These are phyloP conservation scores for Actinernus sp. DNA, from an alignment of 92 coral and sea anemone species.

Conservation along the genomic window DNA sequence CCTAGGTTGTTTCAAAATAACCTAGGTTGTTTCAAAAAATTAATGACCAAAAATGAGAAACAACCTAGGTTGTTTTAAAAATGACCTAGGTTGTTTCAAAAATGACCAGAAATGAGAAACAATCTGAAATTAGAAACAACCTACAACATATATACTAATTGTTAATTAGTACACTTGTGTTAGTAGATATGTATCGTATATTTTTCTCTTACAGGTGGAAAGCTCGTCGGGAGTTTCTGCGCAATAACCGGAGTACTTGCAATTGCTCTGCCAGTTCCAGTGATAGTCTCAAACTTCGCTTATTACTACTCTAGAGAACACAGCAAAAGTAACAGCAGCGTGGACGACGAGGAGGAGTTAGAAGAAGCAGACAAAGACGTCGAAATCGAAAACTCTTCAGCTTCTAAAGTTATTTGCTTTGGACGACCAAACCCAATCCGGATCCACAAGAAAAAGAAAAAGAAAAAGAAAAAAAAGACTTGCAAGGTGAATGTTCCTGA, in stretches of 20 bases:
- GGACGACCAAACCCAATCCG: not conserved
- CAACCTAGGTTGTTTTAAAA: too few species aligned
- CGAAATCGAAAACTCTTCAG: conserved; percentile 1
- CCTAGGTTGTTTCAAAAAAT: too few species aligned
- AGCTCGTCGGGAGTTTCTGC: conserved; percentile 89
- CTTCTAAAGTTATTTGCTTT: conserved; percentile 4
- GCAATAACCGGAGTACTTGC: conserved; percentile 90
- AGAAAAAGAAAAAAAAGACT: not conserved
- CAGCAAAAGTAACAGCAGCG: conserved; percentile 47
- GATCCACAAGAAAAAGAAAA: conserved; percentile 5
- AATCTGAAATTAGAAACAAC: too few species aligned
- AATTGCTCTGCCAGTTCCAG: conserved; percentile 91
- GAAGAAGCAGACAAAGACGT: conserved; percentile 7
- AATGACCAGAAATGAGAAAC: too few species aligned
- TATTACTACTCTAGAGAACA: conserved; percentile 90
- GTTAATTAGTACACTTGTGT: too few species aligned
- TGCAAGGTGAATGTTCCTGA: not conserved
- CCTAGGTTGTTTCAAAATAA: too few species aligned
- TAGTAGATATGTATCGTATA: too few species aligned
- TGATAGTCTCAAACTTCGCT: conserved; percentile 90
- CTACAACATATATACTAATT: too few species aligned
- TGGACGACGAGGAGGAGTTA: conserved; percentile 36
- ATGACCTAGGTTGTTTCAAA: too few species aligned
- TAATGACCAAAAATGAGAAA: too few species aligned
- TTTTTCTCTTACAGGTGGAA: conserved; percentile 63